Conservation (phyloP, 92 coral and sea anemone genomes). For the Chrysogorgia sp. region DNA sequence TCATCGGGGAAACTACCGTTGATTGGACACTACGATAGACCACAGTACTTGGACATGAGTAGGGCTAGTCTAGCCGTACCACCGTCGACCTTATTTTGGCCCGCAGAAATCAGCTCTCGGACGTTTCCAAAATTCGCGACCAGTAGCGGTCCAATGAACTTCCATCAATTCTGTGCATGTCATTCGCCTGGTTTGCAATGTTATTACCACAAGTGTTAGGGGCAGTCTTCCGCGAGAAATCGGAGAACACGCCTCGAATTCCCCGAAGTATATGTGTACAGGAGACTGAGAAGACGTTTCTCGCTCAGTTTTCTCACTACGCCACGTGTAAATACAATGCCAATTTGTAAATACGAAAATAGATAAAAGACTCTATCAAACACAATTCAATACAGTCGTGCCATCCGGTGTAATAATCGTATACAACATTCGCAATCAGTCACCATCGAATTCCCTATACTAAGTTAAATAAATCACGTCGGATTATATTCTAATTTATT, state of each 20-base stretch:
- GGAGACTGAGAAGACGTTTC: not conserved
- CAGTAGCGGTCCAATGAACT: conserved; percentile 17
- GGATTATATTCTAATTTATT: conserved; percentile 26
- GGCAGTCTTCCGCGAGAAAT: not conserved
- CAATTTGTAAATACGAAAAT: conserved; percentile 47
- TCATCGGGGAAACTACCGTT: conserved; percentile 20
- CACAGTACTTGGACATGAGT: conserved; percentile 34
- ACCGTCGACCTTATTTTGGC: conserved; percentile 29
- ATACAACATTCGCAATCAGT: not conserved
- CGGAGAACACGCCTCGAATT: not conserved
- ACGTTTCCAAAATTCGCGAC: conserved; percentile 37
- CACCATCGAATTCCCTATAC: conserved; percentile 14
- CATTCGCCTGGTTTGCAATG: conserved; percentile 42
- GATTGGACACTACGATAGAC: conserved; percentile 39
- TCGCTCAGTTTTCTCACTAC: not conserved
- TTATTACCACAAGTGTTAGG: conserved; percentile 29
- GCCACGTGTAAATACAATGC: conserved; percentile 47
- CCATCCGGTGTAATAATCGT: not conserved
- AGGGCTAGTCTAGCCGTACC: conserved; percentile 16
- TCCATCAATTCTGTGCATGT: conserved; percentile 41
- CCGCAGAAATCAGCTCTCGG: conserved; percentile 25
- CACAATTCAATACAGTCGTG: conserved; percentile 39
- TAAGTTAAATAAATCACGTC: conserved; percentile 4
- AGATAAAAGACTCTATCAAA: conserved; percentile 5
- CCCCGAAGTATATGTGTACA: not conserved